Percentiles rank a stretch among this genome's conserved stretches.
These are phyloP conservation scores for Mus spretus DNA, from an alignment of 2,797 vertebrate species.

Conservation along the genomic window DNA sequence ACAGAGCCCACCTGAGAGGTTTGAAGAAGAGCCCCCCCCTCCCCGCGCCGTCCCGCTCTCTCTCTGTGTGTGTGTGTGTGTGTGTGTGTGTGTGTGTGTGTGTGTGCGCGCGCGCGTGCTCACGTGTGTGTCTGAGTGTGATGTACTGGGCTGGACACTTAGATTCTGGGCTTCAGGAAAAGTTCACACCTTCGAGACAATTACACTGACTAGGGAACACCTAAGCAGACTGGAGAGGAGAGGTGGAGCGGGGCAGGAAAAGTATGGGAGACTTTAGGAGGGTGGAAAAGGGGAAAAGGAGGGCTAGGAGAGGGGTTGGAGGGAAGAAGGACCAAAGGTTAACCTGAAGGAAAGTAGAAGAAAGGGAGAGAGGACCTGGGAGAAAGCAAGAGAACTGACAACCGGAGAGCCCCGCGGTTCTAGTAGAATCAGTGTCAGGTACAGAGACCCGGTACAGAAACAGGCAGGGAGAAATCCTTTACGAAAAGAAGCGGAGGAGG, in stretches of 20 bases:
- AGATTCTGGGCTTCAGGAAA: neutral
- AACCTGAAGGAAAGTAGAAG: neutral
- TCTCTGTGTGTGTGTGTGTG: neutral
- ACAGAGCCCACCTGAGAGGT: neutral
- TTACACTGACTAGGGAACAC: neutral
- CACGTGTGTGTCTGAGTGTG: neutral
- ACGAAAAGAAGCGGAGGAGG: neutral
- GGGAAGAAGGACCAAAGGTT: neutral
- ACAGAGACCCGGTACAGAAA: accelerated
- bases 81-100: neutral
- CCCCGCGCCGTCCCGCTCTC: neutral
- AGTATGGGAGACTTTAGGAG: no score
- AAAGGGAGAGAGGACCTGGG: accelerated
- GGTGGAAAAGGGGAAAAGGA: neutral
- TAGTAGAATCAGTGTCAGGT: no score
- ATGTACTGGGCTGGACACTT: neutral
- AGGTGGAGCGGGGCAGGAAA: neutral
- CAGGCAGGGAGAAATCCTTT: accelerated
- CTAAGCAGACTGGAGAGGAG: no score
- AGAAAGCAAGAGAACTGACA: neutral
- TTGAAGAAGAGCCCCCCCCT: neutral
- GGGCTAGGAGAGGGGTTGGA: neutral
- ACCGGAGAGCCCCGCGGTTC: neutral
- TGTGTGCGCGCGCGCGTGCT: neutral
- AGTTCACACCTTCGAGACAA: slow-evolving; percentile 27